A percentile compares a stretch with the other conserved stretches of the same genome.
Evolutionary conservation across 1,140 invertebrate genomes (phyloP).

Genomic region (Ips typographus): DNA sequence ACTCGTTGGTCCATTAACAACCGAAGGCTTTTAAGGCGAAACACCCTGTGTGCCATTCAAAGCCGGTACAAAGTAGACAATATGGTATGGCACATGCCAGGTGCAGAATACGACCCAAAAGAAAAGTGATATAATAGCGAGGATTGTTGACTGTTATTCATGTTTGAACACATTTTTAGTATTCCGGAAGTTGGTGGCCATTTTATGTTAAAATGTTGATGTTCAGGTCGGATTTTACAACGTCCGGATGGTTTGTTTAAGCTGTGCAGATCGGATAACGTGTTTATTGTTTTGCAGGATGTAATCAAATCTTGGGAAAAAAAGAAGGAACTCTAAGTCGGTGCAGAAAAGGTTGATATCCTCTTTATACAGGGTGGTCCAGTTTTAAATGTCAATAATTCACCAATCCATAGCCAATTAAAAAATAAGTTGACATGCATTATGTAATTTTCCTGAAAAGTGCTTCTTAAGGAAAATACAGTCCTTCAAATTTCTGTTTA

Average conservation of each 20-base stretch:
- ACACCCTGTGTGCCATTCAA: slow-evolving; percentile 12
- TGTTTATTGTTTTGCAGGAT: too few relatives aligned
- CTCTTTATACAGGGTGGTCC: too few relatives aligned
- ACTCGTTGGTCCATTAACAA: slow-evolving; percentile 14
- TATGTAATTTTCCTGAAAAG: too few relatives aligned
- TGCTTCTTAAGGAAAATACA: too few relatives aligned
- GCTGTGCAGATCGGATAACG: too few relatives aligned
- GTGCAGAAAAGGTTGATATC: too few relatives aligned
- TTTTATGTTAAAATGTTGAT: not conserved
- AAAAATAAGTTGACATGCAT: too few relatives aligned
- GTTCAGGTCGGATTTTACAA: not conserved
- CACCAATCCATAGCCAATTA: too few relatives aligned
- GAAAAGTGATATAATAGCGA: slow-evolving; percentile 15
- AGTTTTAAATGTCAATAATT: too few relatives aligned
- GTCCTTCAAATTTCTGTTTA: too few relatives aligned
- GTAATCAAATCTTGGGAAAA: too few relatives aligned
- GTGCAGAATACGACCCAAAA: slow-evolving; percentile 19
- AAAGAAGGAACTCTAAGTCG: too few relatives aligned
- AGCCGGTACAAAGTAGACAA: slow-evolving; percentile 11
- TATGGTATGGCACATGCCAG: slow-evolving; percentile 22
- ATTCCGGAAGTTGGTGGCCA: slow-evolving; percentile 9
- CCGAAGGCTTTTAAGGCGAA: slow-evolving; percentile 14
- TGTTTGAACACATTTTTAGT: slow-evolving; percentile 14
- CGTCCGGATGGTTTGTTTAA: not conserved
- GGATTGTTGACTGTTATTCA: slow-evolving; percentile 9